phyloP scores from a whole-genome alignment of 64 coral and sea anemone genomes.

The Montipora cactus region DNA sequence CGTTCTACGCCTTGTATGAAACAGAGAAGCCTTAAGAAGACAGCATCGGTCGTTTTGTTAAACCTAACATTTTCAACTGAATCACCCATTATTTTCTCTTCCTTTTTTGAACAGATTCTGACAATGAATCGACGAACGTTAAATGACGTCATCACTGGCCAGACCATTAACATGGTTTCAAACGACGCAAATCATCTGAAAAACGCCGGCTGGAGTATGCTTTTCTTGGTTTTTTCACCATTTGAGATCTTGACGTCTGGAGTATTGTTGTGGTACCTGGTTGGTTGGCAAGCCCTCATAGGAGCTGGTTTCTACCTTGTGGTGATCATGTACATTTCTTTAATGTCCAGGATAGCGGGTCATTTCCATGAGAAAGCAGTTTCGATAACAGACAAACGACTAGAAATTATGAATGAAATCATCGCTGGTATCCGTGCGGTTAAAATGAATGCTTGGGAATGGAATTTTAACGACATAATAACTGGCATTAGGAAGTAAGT shows the following conservation, averaged over 20 bases:
- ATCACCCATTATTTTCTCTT: not conserved
- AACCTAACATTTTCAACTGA: not conserved
- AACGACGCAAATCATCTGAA: slow-evolving; percentile 41
- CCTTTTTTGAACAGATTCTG: slow-evolving; percentile 8
- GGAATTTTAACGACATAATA: slow-evolving; percentile 9
- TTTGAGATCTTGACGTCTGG: slow-evolving; percentile 18
- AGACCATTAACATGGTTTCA: slow-evolving; percentile 53
- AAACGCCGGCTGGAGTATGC: slow-evolving; percentile 6
- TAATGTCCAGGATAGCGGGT: slow-evolving; percentile 37
- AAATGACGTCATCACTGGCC: slow-evolving; percentile 35
- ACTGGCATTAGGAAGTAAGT: too few species aligned
- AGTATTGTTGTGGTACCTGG: slow-evolving; percentile 34
- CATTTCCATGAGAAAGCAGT: slow-evolving; percentile 14
- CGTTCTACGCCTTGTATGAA: too few species aligned
- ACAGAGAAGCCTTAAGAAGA: too few species aligned
- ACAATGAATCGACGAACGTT: slow-evolving; percentile 18
- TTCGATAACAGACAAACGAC: slow-evolving; percentile 39
- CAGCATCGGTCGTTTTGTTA: not conserved
- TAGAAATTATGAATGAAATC: slow-evolving; percentile 52
- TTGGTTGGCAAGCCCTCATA: slow-evolving; percentile 65
- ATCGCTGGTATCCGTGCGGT: slow-evolving; percentile 59
- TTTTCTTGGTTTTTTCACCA: slow-evolving; percentile 40
- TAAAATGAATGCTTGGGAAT: slow-evolving; percentile 56
- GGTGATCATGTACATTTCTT: slow-evolving; percentile 24
- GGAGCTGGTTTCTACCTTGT: slow-evolving; percentile 40